These are phyloP conservation scores for Poeciliopsis prolifica DNA, from an alignment of 2,113 vertebrate species.

Conservation along the genomic window DNA sequence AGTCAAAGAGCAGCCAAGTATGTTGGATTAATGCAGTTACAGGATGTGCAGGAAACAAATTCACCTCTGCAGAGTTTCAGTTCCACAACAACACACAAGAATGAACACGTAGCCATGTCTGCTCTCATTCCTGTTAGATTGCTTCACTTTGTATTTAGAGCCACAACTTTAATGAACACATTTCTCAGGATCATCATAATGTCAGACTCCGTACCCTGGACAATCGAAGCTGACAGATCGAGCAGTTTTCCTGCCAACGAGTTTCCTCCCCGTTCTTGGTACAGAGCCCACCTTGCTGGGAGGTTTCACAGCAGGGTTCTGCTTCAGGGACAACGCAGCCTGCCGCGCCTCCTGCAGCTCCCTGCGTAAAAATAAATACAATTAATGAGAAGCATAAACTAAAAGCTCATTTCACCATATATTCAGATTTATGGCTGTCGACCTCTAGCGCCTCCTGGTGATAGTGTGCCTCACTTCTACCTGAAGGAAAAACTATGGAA, in stretches of 20 bases:
- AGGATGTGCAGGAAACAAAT: background rate
- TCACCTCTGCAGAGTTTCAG: background rate
- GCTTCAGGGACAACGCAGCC: slow-evolving; percentile 77
- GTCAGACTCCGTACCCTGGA: slow-evolving; percentile 45
- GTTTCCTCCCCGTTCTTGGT: slow-evolving; percentile 68
- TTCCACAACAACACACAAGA: background rate
- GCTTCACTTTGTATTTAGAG: background rate
- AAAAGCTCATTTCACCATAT: background rate
- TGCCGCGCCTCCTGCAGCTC: slow-evolving; percentile 88
- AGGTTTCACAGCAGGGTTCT: slow-evolving; percentile 45
- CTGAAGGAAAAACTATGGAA: no score
- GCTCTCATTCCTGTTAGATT: background rate
- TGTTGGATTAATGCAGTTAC: slow-evolving; percentile 7
- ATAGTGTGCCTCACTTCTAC: background rate
- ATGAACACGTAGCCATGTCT: background rate
- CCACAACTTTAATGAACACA: background rate
- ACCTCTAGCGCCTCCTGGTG: no score
- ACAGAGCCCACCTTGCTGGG: slow-evolving; percentile 44
- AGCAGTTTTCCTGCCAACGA: slow-evolving; percentile 81
- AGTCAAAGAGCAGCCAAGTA: background rate
- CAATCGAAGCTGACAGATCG: slow-evolving; percentile 87
- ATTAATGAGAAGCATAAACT: background rate
- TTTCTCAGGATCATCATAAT: background rate
- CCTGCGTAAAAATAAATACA: slow-evolving; percentile 64
- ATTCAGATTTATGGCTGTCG: no score